These are phyloP conservation scores for Dichetophora obliterata DNA, from an alignment of 2,888 invertebrate species.

Conservation along the genomic window DNA sequence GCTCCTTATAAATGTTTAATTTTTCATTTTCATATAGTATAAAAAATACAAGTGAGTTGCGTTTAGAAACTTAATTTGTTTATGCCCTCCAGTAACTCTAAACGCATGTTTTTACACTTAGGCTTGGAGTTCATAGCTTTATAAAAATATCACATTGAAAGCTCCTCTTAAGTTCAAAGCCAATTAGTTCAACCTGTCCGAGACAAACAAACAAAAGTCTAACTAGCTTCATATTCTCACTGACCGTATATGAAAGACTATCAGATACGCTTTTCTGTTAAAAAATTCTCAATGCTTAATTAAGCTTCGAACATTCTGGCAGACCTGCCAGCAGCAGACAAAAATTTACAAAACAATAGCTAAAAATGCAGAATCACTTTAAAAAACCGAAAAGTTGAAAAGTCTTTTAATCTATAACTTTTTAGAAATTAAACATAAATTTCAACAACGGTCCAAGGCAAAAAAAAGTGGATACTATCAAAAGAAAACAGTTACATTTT, in stretches of 20 bases:
- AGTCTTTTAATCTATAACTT: slow-evolving; percentile 10
- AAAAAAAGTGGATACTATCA: background rate
- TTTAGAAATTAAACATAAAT: background rate
- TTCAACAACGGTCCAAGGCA: background rate
- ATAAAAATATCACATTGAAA: background rate
- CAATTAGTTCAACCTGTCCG: slow-evolving; percentile 40
- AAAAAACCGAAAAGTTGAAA: background rate
- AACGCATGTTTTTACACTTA: background rate
- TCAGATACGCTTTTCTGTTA: background rate
- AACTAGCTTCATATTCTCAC: slow-evolving; percentile 22
- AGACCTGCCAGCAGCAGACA: no score
- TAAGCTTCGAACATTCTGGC: background rate
- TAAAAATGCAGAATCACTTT: slow-evolving; percentile 28
- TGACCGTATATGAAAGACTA: background rate
- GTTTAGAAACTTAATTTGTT: no score
- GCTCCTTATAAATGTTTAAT: no score
- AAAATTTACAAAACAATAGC: background rate
- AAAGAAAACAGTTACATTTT: slow-evolving; percentile 12
- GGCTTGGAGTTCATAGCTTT: background rate
- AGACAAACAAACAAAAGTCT: slow-evolving; percentile 13
- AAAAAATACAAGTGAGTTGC: no score
- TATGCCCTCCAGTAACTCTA: no score
- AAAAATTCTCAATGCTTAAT: slow-evolving; percentile 23
- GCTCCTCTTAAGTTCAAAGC: background rate
- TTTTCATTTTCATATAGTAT: no score